A percentile compares a stretch with the other conserved stretches of the same genome.
phyloP scores from a whole-genome alignment of 1,140 invertebrate genomes.

The Drosophila nannoptera region DNA sequence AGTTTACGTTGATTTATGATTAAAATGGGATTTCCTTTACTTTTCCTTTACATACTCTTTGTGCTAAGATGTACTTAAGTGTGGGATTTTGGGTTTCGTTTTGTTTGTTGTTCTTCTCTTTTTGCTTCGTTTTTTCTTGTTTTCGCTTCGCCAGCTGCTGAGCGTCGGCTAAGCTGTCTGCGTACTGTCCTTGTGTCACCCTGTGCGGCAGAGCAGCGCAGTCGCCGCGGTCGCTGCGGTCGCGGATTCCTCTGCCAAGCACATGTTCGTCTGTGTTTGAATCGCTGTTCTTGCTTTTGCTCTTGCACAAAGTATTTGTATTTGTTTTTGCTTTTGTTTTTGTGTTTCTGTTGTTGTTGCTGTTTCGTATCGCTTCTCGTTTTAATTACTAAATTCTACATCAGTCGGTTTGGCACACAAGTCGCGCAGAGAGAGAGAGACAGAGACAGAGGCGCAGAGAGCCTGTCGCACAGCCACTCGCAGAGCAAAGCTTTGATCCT shows the following conservation, averaged over 20 bases:
- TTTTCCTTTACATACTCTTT: conserved; percentile 49
- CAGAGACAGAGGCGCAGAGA: conserved; percentile 12
- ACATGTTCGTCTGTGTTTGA: conserved; percentile 20
- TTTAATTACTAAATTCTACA: conserved; percentile 76
- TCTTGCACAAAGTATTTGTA: not conserved
- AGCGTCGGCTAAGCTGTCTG: not conserved
- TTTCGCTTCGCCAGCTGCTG: not conserved
- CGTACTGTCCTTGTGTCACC: conserved; percentile 26
- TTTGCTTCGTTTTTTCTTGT: not conserved
- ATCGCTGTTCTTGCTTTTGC: conserved; percentile 5
- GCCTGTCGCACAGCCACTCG: not conserved
- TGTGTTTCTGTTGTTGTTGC: conserved; percentile 12
- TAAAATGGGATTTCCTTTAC: conserved; percentile 49
- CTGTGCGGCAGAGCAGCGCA: conserved; percentile 8
- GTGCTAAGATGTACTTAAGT: conserved; percentile 42
- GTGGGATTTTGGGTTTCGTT: not conserved
- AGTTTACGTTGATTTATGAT: conserved; percentile 34
- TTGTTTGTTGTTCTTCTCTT: conserved; percentile 2
- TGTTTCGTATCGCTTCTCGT: conserved; percentile 45
- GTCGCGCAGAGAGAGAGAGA: conserved; percentile 54
- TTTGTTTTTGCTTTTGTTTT: conserved; percentile 7
- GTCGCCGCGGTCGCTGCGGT: not conserved
- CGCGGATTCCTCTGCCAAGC: not conserved
- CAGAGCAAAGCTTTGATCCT: not conserved
- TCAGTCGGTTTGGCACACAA: conserved; percentile 79